A percentile compares a stretch with the other conserved stretches of the same genome.
Evolutionary conservation across 2,113 vertebrate genomes (phyloP).

Genomic region (Athene noctua): DNA sequence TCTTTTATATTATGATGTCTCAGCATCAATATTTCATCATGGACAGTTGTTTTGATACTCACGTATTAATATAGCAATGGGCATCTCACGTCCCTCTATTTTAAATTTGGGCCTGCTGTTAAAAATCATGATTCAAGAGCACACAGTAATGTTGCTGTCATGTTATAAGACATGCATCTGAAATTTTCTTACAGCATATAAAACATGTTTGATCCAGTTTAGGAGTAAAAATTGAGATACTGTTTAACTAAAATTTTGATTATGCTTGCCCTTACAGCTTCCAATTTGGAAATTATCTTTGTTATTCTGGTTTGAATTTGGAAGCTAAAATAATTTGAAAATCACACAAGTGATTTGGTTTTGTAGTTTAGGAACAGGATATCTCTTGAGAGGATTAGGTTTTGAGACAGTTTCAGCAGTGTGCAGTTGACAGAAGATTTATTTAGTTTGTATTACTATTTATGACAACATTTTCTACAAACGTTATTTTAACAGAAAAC

Average conservation of each 20-base stretch:
- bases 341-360: neutral
- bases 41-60: neutral
- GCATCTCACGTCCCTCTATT: neutral
- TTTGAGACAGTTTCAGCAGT: neutral
- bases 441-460: neutral
- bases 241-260: neutral
- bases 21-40: neutral
- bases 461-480: slow-evolving; percentile 1
- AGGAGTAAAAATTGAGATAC: neutral
- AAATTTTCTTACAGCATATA: neutral
- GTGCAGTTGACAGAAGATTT: slow-evolving; percentile 21
- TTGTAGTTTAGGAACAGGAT: neutral
- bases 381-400: slow-evolving; percentile 15
- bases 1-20: neutral
- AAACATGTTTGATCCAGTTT: neutral
- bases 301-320: neutral
- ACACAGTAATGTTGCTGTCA: neutral
- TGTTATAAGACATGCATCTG: neutral
- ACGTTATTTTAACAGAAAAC: neutral
- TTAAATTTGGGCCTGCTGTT: neutral
- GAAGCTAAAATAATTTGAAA: neutral
- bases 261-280: neutral
- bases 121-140: neutral
- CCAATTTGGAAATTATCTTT: neutral
- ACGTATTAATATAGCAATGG: neutral